A percentile compares a stretch with the other conserved stretches of the same genome.
These are phyloP conservation scores for Anas bernieri DNA, from an alignment of 2,797 vertebrate genomes.

Conservation along the genomic window DNA sequence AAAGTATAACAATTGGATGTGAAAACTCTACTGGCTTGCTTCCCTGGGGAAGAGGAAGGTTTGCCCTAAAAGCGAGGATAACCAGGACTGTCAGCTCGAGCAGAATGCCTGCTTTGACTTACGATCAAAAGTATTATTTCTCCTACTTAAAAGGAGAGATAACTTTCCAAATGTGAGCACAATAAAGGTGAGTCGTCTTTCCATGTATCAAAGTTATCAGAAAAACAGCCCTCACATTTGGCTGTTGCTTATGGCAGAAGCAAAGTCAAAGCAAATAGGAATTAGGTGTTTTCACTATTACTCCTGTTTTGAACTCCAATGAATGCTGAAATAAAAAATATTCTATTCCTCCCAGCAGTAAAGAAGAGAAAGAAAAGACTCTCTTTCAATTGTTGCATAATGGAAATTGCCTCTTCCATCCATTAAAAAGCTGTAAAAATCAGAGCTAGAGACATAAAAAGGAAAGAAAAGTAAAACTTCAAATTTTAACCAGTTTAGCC, in stretches of 20 bases:
- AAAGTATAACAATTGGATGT: background rate
- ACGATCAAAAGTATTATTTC: background rate
- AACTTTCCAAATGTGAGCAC: background rate
- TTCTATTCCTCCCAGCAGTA: background rate
- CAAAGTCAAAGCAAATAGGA: background rate
- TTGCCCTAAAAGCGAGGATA: background rate
- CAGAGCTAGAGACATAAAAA: background rate
- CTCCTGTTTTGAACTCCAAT: background rate
- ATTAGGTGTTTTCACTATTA: background rate
- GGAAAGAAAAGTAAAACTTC: slow-evolving; percentile 8
- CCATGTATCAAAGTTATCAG: background rate
- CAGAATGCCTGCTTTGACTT: background rate
- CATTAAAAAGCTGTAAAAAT: background rate
- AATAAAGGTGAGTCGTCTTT: background rate
- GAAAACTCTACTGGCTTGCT: background rate
- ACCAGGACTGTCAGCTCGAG: background rate
- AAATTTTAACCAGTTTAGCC: slow-evolving; percentile 15
- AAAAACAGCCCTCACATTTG: background rate
- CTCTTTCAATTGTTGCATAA: background rate
- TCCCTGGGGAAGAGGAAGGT: background rate
- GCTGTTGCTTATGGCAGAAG: background rate
- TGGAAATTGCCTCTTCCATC: background rate
- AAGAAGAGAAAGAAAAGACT: background rate
- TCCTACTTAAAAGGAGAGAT: background rate
- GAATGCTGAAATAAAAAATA: background rate